Base-by-base conservation (phyloP, 2,797 vertebrate genomes). In the Sitta carolinensis region DNA sequence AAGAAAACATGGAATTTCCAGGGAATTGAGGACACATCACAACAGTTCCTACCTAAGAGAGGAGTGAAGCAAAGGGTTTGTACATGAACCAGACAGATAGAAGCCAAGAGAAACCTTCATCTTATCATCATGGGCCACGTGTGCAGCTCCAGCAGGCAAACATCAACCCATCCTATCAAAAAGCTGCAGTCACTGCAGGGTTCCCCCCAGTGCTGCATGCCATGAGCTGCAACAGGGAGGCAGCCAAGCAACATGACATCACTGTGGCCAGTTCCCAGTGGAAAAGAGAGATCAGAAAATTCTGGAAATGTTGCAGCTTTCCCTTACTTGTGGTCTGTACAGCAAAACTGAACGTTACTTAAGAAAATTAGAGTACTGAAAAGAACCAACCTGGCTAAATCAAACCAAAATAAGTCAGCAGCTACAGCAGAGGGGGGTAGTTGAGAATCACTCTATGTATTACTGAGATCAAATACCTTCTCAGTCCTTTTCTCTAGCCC, bases 121-220 rank as follows among this genome's bases (percentile, higher is more conserved):
- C 61, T 61, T 68, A 91, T 90, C 92, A 68, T 38, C 4, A 0
- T 1, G 2, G 62, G n/a, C 38, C 84, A 47, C 38, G 68, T 70
- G 91, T 23, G 32, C 55, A 50, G 91, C 72, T n/a, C 2, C n/a
- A 64, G 51, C 63, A 29, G 58, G 84, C 63, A 42, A 84, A 67
- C 51, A 47, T 36, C 83, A 78, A 16, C 59, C 12, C 16, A 0
- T 25, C 62, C 0, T 95, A 89, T 94, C 94, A n/a, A 23, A 75
- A 42, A 64, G 21, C 86, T 69, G 11, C 92, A 92, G 80, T 11
- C 2, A 2, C 80, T 13, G 47, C 18, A 36, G 59, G 47, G 47
- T 29, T 50, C 9, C 59, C 38, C 51, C 1, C 0, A 47, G 57
- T 5, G 8, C 61, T 19, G 26, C 67, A 3, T 5, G 2, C 66